These are phyloP conservation scores for Acronicta aceris DNA, from an alignment of 2,888 invertebrate genomes.

Conservation along the genomic window DNA sequence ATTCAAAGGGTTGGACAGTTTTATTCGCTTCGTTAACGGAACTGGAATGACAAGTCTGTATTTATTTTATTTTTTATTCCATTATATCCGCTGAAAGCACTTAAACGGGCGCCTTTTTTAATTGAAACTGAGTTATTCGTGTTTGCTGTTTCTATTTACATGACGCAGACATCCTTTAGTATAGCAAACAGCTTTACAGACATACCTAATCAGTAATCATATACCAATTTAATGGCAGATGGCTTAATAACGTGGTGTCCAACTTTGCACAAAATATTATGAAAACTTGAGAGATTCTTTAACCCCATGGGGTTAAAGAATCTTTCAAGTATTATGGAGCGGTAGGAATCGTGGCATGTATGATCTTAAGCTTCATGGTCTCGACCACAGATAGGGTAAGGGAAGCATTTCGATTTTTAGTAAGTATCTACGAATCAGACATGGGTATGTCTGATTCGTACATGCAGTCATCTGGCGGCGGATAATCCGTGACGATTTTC, in stretches of 20 bases:
- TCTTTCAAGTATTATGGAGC: too few species aligned
- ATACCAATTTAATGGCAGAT: not conserved
- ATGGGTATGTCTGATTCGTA: too few species aligned
- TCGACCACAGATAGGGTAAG: too few species aligned
- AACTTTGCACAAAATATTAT: not conserved
- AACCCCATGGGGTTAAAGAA: too few species aligned
- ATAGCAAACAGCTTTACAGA: constrained; percentile 24
- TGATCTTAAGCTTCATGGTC: too few species aligned
- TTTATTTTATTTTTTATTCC: constrained; percentile 77
- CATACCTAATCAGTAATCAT: not conserved
- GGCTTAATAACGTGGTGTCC: not conserved
- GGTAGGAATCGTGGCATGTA: too few species aligned
- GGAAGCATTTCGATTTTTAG: too few species aligned
- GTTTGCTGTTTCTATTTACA: constrained; percentile 33
- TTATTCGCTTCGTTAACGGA: constrained; percentile 83
- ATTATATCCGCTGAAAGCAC: constrained; percentile 59
- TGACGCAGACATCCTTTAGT: constrained; percentile 29
- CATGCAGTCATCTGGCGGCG: too few species aligned
- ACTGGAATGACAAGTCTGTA: constrained; percentile 71
- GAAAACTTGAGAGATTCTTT: not conserved
- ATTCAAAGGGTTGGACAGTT: constrained; percentile 82
- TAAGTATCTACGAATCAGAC: too few species aligned
- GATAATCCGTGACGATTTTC: too few species aligned
- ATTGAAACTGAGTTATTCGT: constrained; percentile 34
- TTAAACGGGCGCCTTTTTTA: constrained; percentile 45